Percentiles rank a stretch among this genome's conserved stretches.
Conservation (phyloP, 2,888 invertebrate species). For the Dryobotodes eremita region DNA sequence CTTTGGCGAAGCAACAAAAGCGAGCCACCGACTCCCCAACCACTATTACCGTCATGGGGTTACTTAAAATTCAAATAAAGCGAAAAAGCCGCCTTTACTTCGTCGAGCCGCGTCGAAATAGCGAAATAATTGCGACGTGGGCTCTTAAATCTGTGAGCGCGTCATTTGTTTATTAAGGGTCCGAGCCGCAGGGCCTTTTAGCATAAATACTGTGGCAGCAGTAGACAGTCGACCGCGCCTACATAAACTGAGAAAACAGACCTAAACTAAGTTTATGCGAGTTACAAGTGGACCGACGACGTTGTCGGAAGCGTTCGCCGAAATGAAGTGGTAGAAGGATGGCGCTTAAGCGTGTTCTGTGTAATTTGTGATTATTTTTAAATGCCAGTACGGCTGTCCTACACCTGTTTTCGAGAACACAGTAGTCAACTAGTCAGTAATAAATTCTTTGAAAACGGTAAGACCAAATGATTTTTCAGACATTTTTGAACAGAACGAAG, state of each 20-base stretch:
- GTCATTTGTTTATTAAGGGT: conserved; percentile 88
- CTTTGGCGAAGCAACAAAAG: conserved; percentile 65
- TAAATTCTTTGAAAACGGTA: background rate
- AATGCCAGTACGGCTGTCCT: background rate
- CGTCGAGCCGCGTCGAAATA: conserved; percentile 80
- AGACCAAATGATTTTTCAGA: background rate
- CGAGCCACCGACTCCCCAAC: conserved; percentile 63
- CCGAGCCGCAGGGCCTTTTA: conserved; percentile 82
- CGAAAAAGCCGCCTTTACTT: conserved; percentile 79
- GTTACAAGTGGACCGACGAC: conserved; percentile 48
- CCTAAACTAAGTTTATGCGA: conserved; percentile 68
- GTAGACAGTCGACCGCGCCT: conserved; percentile 70
- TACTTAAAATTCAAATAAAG: conserved; percentile 82
- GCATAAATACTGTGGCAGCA: conserved; percentile 82
- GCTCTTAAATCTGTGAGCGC: conserved; percentile 83
- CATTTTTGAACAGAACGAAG: background rate
- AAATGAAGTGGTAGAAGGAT: conserved; percentile 61
- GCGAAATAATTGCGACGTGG: conserved; percentile 86
- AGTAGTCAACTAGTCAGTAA: background rate
- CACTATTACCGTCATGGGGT: conserved; percentile 69
- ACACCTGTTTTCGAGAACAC: background rate
- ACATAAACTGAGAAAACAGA: conserved; percentile 68
- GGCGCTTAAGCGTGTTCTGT: conserved; percentile 16
- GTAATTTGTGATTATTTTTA: conserved; percentile 32
- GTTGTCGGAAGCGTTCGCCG: conserved; percentile 62